Evolutionary conservation across 2,797 vertebrate species (phyloP), one percentile per base, ranked within the genome.

Genomic region (Steatocranus sp.): DNA sequence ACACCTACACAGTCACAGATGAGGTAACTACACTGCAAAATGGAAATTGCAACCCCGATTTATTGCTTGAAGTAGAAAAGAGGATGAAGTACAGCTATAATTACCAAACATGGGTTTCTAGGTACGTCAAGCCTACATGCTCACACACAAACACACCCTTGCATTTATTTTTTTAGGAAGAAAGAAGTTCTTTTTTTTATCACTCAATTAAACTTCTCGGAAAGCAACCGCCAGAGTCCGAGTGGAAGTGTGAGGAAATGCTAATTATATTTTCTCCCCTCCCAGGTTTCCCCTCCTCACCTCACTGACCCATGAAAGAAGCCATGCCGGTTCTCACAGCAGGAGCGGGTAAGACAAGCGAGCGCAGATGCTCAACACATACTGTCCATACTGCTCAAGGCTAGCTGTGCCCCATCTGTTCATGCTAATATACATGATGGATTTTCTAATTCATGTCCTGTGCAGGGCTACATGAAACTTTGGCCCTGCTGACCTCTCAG

Each of bases 401-500:
- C 46, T 30, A 2, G n/a, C 82, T 54, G 78, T 6, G 79, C 79
- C 81, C 79, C 86, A 70, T 92, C 90, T 93, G 92, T 75, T 84
- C 43, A 4, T 36, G n/a, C 36, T 78, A 48, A 89, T 77, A 7
- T 38, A 75, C 53, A 27, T 53, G 7, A 5, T 41, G 75, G 3
- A 1, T 77, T 63, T 54, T 23, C 30, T 63, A 12, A 2, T 17
- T 34, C 17, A 30, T 68, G 20, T 53, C 49, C 10, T 73, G 46
- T 9, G 11, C 4, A 99, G 98, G 98, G 86, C 94, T 99, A 56
- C 98, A 99, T 11, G 98, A 99, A 90, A 98, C 98, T 4, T 84
- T 99, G 95, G 98, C 98, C 54, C 96, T 99, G 88, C 93, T 99
- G 95, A 99, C 98, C 36, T 98, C 98, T 86, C 98, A 99, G 94